Base-by-base conservation (phyloP, 2,888 invertebrate species). In the Yponomeuta malinellus region DNA sequence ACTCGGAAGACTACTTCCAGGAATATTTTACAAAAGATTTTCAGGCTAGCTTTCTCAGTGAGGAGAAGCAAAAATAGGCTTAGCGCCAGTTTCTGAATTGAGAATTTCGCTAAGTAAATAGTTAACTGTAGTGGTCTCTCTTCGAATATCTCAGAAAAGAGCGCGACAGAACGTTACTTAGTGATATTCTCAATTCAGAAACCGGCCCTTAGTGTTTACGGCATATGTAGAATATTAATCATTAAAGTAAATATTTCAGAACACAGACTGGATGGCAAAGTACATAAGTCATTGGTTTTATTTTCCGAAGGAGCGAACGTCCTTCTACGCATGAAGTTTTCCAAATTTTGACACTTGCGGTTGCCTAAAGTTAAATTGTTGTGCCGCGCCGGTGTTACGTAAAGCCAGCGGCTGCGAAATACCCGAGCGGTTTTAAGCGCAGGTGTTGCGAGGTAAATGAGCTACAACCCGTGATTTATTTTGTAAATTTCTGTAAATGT, bases 271-370 rank as follows among this genome's bases (percentile, higher is more conserved):
- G 15, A 59, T 5, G 15, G 52, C 52, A 15, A 15, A 15, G 52
- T 59, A 23, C 23, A 23, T 23, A 59, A 5, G 12, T 43, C 43
- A 8, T 12, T 59, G 52, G 52, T 59, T 59, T 59, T 6, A 15
- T 12, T 15, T 59, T 15, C 52, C 12, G 52, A 15, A 59, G 52
- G 15, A 9, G 52, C 29, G 29, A 72, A 15, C 48, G 43, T 15
- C 43, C 4, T 23, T 6, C 6, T 6, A 37, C 10, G 67, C 67
- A 37, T 2, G 31, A 65, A 33, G 65, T 65, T 31, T 12, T 65
- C 29, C 23, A 48, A 68, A 68, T 68, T 68, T 68, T 48, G 15
- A 59, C 52, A 59, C 65, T 65, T 64, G 64, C 64, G 64, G 64
- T 23, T 5, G n/a, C 9, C 64, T 29, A 29, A 33, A 68, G 68